phyloP scores from a whole-genome alignment of 2,113 vertebrate genomes.

The Tetraodon nigroviridis region DNA sequence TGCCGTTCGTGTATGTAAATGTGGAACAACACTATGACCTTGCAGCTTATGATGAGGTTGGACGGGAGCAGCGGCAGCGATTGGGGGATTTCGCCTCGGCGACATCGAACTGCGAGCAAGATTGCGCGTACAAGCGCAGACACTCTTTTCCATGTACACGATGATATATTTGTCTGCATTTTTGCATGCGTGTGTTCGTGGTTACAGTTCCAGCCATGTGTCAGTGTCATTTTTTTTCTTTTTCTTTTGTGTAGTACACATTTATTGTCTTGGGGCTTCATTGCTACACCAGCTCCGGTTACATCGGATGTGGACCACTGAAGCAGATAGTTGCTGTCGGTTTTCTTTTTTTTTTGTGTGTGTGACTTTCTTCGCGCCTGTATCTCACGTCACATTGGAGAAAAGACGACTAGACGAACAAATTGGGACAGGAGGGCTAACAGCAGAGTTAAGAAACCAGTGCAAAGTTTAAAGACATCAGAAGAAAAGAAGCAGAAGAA shows the following conservation, averaged over 20 bases:
- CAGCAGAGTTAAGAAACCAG: slow-evolving; percentile 23
- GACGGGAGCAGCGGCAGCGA: slow-evolving; percentile 18
- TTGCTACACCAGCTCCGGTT: slow-evolving; percentile 51
- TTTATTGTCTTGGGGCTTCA: slow-evolving; percentile 43
- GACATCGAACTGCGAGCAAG: slow-evolving; percentile 12
- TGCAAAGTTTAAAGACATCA: slow-evolving; percentile 47
- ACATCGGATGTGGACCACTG: slow-evolving; percentile 68
- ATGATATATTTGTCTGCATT: not conserved
- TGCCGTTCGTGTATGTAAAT: slow-evolving; percentile 67
- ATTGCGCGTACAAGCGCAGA: slow-evolving; percentile 8
- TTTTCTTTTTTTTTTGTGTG: slow-evolving; percentile 36
- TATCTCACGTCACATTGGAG: slow-evolving; percentile 21
- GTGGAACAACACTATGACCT: slow-evolving; percentile 57
- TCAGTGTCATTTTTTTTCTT: slow-evolving; percentile 33
- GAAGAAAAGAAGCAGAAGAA: slow-evolving; percentile 15
- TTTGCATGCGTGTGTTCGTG: slow-evolving; percentile 8
- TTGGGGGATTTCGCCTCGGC: slow-evolving; percentile 25
- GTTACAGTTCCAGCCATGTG: slow-evolving; percentile 15
- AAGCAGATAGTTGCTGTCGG: slow-evolving; percentile 72
- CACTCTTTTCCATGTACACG: not conserved
- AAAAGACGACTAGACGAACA: slow-evolving; percentile 20
- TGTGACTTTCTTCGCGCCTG: slow-evolving; percentile 21
- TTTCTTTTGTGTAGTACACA: slow-evolving; percentile 24
- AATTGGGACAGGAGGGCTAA: slow-evolving; percentile 10
- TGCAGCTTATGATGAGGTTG: slow-evolving; percentile 52